Evolutionary conservation across 37 sponge, comb jelly and placozoan species (phyloP).

Genomic region (Oopsacas minuta): DNA sequence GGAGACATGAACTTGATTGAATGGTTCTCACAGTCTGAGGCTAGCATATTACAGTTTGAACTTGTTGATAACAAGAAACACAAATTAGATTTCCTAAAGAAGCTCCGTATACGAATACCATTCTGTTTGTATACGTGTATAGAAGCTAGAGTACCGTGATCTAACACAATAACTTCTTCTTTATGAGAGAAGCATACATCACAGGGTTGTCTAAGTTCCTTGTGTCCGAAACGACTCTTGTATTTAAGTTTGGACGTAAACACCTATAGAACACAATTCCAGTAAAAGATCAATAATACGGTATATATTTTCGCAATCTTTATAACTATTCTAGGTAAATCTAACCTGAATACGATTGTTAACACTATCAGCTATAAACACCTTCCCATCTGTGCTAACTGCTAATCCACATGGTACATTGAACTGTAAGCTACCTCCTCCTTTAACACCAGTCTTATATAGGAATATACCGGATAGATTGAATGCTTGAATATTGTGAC

Average conservation of each 20-base stretch:
- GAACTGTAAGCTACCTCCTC: neutral
- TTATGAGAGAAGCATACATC: neutral
- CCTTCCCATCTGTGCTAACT: neutral
- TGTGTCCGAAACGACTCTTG: conserved; percentile 17
- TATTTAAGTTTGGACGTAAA: neutral
- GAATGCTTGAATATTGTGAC: neutral
- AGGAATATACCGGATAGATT: neutral
- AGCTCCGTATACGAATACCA: neutral
- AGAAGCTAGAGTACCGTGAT: neutral
- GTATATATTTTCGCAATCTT: neutral
- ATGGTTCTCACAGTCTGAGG: neutral
- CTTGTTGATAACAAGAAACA: neutral
- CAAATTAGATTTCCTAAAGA: neutral
- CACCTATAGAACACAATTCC: neutral
- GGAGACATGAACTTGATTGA: neutral
- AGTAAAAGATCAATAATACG: too few species aligned
- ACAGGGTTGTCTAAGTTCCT: conserved; percentile 1
- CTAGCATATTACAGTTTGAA: neutral
- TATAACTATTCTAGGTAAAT: neutral
- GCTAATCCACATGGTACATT: neutral
- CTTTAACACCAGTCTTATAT: neutral
- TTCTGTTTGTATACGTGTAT: conserved; percentile 13
- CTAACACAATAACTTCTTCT: neutral
- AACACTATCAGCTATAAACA: neutral
- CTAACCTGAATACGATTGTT: conserved; percentile 11